A percentile compares a stretch with the other conserved stretches of the same genome.
Conservation (phyloP, 1,140 invertebrate genomes). For the Papilio polytes region DNA sequence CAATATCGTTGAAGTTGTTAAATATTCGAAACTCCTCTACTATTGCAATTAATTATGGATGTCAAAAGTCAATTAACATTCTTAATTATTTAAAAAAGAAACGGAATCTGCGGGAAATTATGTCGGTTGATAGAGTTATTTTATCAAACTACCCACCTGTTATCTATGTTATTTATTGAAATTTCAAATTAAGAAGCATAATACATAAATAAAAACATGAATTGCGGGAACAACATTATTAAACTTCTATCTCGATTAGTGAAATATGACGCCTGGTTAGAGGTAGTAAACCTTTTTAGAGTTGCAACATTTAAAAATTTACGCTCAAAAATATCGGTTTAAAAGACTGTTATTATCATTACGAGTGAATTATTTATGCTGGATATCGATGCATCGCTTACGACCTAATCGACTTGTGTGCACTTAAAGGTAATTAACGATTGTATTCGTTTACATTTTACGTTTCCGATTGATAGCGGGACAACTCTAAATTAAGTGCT, state of each 20-base stretch:
- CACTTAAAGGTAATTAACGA: conserved; percentile 50
- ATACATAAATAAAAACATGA: background rate
- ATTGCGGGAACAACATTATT: conserved; percentile 17
- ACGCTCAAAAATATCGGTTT: background rate
- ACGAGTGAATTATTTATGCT: conserved; percentile 46
- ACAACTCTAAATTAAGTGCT: conserved; percentile 55
- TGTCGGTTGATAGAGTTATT: conserved; percentile 14
- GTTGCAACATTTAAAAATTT: conserved; percentile 11
- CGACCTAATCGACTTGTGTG: conserved; percentile 48
- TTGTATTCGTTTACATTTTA: conserved; percentile 55
- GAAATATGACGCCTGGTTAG: background rate
- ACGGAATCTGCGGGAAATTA: background rate
- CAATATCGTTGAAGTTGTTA: background rate
- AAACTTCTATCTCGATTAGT: background rate
- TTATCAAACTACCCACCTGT: conserved; percentile 1
- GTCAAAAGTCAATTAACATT: conserved; percentile 21
- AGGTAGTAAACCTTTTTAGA: conserved; percentile 20
- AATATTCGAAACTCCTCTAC: background rate
- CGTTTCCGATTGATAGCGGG: conserved; percentile 64
- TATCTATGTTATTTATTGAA: conserved; percentile 22
- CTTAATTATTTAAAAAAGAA: conserved; percentile 1
- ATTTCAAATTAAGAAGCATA: background rate
- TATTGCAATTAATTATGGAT: background rate
- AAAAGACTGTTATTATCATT: conserved; percentile 8
- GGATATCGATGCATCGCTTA: conserved; percentile 47